Evolutionary conservation across 2,113 vertebrate species (phyloP), one percentile per base, ranked within the genome.

Genomic region (Eidolon helvum): DNA sequence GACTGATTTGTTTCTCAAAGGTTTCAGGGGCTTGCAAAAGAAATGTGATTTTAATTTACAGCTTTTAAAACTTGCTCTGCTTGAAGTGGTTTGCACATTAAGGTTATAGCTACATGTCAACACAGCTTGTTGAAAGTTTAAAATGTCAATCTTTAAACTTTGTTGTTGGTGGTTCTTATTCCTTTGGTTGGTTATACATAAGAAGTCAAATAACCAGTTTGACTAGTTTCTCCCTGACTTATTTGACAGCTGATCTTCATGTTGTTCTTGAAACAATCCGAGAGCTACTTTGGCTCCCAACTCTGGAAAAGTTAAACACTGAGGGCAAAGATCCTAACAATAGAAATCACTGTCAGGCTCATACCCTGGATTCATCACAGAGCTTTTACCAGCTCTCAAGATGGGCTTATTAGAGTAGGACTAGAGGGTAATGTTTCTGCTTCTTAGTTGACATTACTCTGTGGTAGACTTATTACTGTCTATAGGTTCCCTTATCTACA

Each of bases 21-120:
- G 72, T 91, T 97, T 89, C 78, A 83, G 95, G 71, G 63, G 16
- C 87, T 97, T 94, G 38, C 40, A 87, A 78, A 92, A 92, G 57
- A 96, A 96, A 97, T 75, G 79, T 91, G 93, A 98, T 96, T 97
- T 96, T 96, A 96, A 97, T 94, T 97, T 97, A 97, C 91, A 93
- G 93, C 92, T 97, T 96, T 97, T 91, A 94, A 96, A 97, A 97
- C 28, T 93, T 15, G 0, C 88, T 94, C 55, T 65, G 57, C 94
- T 94, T 93, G 78, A 96, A 93, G 74, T 85, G 82, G 92, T 95
- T 97, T 96, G 72, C 68, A 93, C 77, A 87, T 86, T 80, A 96
- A 94, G 86, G 72, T 53, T 97, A 71, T 78, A 85, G 72, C 82
- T 94, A 83, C 69, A 94, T 85, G 93, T 95, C 95, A 97, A 69